A percentile compares a stretch with the other conserved stretches of the same genome.
Evolutionary conservation across 2,797 vertebrate species (phyloP).

Genomic region (Vipera latastei): DNA sequence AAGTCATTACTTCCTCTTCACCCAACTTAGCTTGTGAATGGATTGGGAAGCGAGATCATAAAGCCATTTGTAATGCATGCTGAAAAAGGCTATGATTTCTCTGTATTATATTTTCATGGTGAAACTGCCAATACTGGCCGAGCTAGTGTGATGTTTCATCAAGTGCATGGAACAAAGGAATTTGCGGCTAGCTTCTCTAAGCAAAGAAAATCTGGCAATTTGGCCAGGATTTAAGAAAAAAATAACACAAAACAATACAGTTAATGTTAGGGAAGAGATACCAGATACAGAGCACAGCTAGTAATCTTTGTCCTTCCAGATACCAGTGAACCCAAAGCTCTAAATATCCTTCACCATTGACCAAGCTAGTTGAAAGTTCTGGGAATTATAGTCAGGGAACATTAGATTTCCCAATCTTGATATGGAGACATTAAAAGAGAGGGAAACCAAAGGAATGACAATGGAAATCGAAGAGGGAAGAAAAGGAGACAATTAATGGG

Average conservation of each 20-base stretch:
- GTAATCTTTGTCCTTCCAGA: neutral
- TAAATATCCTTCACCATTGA: neutral
- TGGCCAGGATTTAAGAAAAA: neutral
- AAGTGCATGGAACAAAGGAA: neutral
- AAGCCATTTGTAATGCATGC: neutral
- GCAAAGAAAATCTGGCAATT: neutral
- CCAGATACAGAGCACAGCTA: neutral
- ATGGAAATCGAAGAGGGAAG: neutral
- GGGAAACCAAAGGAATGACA: neutral
- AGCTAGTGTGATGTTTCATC: neutral
- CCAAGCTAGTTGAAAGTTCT: neutral
- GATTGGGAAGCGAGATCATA: neutral
- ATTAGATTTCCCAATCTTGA: neutral
- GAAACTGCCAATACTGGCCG: neutral
- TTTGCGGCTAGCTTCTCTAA: neutral
- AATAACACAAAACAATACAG: neutral
- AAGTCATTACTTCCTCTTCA: conserved; percentile 1
- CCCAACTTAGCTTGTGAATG: neutral
- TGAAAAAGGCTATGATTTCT: conserved; percentile 5
- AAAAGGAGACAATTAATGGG: neutral
- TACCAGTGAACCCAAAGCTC: neutral
- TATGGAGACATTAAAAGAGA: neutral
- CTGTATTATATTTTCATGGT: neutral
- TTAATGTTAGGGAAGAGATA: neutral
- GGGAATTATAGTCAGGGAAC: neutral